Percentiles rank a stretch among this genome's conserved stretches.
phyloP scores from a whole-genome alignment of 2,113 vertebrate species.

The Lophochroa leadbeateri region DNA sequence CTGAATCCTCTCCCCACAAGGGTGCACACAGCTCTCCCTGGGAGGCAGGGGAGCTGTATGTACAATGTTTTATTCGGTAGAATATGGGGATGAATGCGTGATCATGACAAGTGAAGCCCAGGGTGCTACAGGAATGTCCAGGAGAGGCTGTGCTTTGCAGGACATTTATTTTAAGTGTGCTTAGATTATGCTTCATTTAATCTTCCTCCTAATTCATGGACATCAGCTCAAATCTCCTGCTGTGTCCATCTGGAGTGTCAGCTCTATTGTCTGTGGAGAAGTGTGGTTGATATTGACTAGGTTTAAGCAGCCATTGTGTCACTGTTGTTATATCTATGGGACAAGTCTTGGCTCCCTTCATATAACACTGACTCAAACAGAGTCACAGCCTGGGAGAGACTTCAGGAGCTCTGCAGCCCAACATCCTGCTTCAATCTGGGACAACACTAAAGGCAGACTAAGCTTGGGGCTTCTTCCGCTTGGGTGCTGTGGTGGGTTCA shows the following conservation, averaged over 20 bases:
- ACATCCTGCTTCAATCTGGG: neutral
- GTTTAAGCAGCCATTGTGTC: neutral
- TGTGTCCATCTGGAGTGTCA: neutral
- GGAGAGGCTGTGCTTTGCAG: neutral
- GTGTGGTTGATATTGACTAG: neutral
- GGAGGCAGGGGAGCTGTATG: neutral
- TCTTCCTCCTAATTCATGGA: neutral
- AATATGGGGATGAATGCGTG: neutral
- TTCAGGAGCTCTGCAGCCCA: neutral
- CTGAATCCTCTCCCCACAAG: accelerated
- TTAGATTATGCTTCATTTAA: neutral
- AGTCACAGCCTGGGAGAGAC: neutral
- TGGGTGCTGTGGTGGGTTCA: neutral
- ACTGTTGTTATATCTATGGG: neutral
- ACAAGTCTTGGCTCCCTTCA: neutral
- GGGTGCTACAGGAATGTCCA: accelerated
- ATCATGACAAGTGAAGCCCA: neutral
- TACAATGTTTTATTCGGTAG: neutral
- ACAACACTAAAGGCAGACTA: neutral
- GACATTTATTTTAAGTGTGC: neutral
- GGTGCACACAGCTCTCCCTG: neutral
- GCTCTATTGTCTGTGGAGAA: neutral
- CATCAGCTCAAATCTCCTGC: neutral
- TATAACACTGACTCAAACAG: neutral
- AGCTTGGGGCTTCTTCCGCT: neutral